Percentiles rank a stretch among this genome's conserved stretches.
Conservation (phyloP, 1,140 invertebrate genomes). For the Drosophila azteca region DNA sequence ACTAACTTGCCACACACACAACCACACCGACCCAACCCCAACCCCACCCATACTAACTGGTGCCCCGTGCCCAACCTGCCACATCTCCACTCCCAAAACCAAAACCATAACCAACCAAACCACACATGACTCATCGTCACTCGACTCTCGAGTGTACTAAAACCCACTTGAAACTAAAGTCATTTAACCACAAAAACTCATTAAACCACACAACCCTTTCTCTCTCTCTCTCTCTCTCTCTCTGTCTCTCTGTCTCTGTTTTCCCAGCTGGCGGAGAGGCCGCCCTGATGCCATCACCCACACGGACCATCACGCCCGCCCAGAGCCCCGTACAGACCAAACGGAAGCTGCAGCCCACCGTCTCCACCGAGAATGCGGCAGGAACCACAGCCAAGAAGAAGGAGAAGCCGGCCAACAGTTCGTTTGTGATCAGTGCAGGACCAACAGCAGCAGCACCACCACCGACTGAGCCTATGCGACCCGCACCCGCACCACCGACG, state of each 20-base stretch:
- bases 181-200: slow-evolving; percentile 77
- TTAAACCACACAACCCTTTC: slow-evolving; percentile 72
- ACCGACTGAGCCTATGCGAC: slow-evolving; percentile 20
- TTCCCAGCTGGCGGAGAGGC: slow-evolving; percentile 81
- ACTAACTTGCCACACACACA: slow-evolving; percentile 60
- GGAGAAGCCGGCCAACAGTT: slow-evolving; percentile 69
- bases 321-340: slow-evolving; percentile 84
- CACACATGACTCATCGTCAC: slow-evolving; percentile 34
- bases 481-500: slow-evolving; percentile 16
- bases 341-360: slow-evolving; percentile 88
- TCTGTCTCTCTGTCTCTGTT: slow-evolving; percentile 15
- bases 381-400: slow-evolving; percentile 75
- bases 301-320: slow-evolving; percentile 85
- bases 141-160: slow-evolving; percentile 69
- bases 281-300: slow-evolving; percentile 86
- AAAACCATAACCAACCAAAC: slow-evolving; percentile 16
- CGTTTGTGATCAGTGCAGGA: slow-evolving; percentile 63
- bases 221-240: slow-evolving; percentile 52
- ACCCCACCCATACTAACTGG: slow-evolving; percentile 21
- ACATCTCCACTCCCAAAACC: slow-evolving; percentile 1
- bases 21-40: slow-evolving; percentile 42
- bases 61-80: slow-evolving; percentile 32
- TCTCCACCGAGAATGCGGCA: slow-evolving; percentile 86
- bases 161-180: slow-evolving; percentile 58
- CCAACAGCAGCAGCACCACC: slow-evolving; percentile 11